Evolutionary conservation across 2,888 invertebrate genomes (phyloP), one percentile per base, ranked within the genome.

Genomic region (Rhamphomyia laevipes): DNA sequence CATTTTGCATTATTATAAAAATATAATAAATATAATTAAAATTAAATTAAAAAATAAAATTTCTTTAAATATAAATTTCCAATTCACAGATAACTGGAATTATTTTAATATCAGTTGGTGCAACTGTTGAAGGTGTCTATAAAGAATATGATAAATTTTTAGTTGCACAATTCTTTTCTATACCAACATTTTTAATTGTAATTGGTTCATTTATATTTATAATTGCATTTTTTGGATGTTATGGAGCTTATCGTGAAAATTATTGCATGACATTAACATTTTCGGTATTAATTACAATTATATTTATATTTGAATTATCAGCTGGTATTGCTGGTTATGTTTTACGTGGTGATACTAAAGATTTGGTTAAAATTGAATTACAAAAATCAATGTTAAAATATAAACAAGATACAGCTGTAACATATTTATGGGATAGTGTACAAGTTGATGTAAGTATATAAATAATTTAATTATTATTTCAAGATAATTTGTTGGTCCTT

Each of bases 141-240:
- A 74, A 76, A 57, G 74, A 76, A 43, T 86, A 85, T 67, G 73
- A 80, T 53, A 72, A 77, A 56, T 82, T 88, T 59, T 73, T 87
- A 11, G 79, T 79, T 49, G 72, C 72, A 50, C 74, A 80, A 57
- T 85, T 84, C 67, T 79, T 84, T 62, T 83, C 86, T 0, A 79
- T 85, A 23, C 87, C 85, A 9, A 75, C 82, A 11, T 74, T 82
- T 50, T 74, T 86, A 46, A 84, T 87, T 53, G 78, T 83, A 2
- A 76, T 85, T 27, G 86, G 86, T 12, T 66, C 72, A 3, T 66
- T 80, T 13, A 73, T 81, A 5, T 82, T 90, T 65, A 65, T 88
- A 55, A 82, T 91, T 45, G 81, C 89, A 0, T 86, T 86, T 68
- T 82, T 89, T 60, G 92, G 91, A 51, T 92, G 91, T 71, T 91